Evolutionary conservation across 2,888 invertebrate species (phyloP).

Genomic region (Antheraea yamamai): DNA sequence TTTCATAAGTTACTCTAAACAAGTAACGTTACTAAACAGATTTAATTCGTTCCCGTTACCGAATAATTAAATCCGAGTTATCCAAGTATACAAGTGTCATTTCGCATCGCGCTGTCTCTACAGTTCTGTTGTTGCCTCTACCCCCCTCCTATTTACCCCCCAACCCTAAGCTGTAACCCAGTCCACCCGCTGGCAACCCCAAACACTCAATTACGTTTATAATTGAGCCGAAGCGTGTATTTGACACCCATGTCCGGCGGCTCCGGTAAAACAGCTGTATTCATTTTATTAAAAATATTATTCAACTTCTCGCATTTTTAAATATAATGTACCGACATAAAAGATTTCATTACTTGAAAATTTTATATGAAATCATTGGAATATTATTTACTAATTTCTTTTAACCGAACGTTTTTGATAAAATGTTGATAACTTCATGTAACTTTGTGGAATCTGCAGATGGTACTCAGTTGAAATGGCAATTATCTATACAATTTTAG

Average conservation of each 20-base stretch:
- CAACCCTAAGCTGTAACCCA: slow-evolving; percentile 11
- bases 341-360: background rate
- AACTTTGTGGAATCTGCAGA: no score
- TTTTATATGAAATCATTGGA: background rate
- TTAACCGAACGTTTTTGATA: no score
- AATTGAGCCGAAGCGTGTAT: slow-evolving; percentile 66
- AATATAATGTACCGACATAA: background rate
- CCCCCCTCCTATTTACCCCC: background rate
- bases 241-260: slow-evolving; percentile 58
- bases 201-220: slow-evolving; percentile 74
- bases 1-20: background rate
- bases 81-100: slow-evolving; percentile 36
- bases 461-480: no score
- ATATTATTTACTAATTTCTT: background rate
- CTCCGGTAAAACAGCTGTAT: slow-evolving; percentile 36
- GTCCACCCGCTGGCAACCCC: slow-evolving; percentile 31
- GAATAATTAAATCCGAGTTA: slow-evolving; percentile 13
- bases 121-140: slow-evolving; percentile 6
- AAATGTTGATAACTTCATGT: no score
- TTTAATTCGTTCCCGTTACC: slow-evolving; percentile 5
- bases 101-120: slow-evolving; percentile 27
- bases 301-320: background rate
- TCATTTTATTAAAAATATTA: slow-evolving; percentile 24
- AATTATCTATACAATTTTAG: no score
- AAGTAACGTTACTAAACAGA: slow-evolving; percentile 6